These are phyloP conservation scores for Noctuana brunneofusca DNA, from an alignment of 2,888 invertebrate genomes.

Conservation along the genomic window DNA sequence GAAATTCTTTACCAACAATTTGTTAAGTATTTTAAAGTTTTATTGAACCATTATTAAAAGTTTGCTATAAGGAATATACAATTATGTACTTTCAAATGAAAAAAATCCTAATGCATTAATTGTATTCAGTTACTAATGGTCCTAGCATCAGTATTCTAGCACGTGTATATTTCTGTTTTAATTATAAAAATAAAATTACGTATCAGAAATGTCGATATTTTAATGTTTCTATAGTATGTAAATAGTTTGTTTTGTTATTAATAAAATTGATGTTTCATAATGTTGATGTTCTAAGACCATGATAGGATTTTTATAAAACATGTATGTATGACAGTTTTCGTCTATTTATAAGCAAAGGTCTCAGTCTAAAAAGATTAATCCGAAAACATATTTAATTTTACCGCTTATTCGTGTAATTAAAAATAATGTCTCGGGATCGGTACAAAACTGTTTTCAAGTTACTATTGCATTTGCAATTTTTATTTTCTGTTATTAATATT, in stretches of 20 bases:
- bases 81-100: no score
- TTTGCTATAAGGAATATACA: no score
- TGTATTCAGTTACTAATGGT: no score
- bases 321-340: slow-evolving; percentile 23
- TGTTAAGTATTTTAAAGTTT: no score
- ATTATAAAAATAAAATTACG: not conserved
- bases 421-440: slow-evolving; percentile 8
- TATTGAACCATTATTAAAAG: no score
- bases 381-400: slow-evolving; percentile 22
- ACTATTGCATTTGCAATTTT: not conserved
- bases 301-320: slow-evolving; percentile 43
- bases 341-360: slow-evolving; percentile 6
- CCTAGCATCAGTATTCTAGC: not conserved
- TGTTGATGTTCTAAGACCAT: slow-evolving; percentile 73
- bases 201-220: slow-evolving; percentile 65
- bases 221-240: slow-evolving; percentile 62
- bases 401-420: slow-evolving; percentile 8
- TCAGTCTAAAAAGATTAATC: slow-evolving; percentile 9
- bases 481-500: no score
- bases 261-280: slow-evolving; percentile 69
- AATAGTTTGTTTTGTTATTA: slow-evolving; percentile 75
- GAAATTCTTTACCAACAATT: not conserved
- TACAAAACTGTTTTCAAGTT: slow-evolving; percentile 13
- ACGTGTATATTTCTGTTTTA: not conserved
- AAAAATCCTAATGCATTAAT: no score